Evolutionary conservation across 1,140 invertebrate species (phyloP), one percentile per base, ranked within the genome.

Genomic region (Penaeus chinensis): DNA sequence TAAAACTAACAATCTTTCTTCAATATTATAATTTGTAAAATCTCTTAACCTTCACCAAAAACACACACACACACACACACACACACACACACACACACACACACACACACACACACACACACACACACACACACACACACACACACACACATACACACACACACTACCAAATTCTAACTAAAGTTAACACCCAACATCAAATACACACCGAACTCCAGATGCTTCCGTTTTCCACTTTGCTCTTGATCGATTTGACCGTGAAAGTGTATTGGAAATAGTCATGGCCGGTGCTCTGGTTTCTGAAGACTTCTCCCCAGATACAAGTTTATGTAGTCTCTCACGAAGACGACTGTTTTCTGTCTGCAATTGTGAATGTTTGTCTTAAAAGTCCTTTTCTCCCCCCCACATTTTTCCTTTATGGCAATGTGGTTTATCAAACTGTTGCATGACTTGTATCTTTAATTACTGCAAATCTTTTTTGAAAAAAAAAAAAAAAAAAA

Each of bases 161-260:
- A 42, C 2, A 42, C 2, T 69, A 3, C n/a, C 11, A 69, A 24
- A 27, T n/a, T 74, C 3, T 37, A 74, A 8, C 18, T 27, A 74
- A 74, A 19, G 27, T 74, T 32, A 74, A 24, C 18, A 27, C 24
- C 5, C 24, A 69, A 42, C n/a, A 19, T 0, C 10, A 74, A 20
- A 74, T 27, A n/a, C 81, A 54, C 11, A 87, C 86, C 86, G 32
- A 47, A 74, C 86, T 65, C 69, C 81, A 19, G 86, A 66, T 8
- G 86, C 79, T 20, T 87, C 86, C 22, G 86, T 87, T 66, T 87
- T 87, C 86, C 86, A 87, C n/a, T 76, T 82, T n/a, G 86, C 86
- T 42, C 86, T 47, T n/a, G 86, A 87, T n/a, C 80, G 80, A 69
- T 87, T 87, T 37, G 66, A 24, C 42, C 86, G 27, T 16, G 86